Evolutionary conservation across 2,113 vertebrate genomes (phyloP), one percentile per base, ranked within the genome.

Genomic region (Tetrax tetrax): DNA sequence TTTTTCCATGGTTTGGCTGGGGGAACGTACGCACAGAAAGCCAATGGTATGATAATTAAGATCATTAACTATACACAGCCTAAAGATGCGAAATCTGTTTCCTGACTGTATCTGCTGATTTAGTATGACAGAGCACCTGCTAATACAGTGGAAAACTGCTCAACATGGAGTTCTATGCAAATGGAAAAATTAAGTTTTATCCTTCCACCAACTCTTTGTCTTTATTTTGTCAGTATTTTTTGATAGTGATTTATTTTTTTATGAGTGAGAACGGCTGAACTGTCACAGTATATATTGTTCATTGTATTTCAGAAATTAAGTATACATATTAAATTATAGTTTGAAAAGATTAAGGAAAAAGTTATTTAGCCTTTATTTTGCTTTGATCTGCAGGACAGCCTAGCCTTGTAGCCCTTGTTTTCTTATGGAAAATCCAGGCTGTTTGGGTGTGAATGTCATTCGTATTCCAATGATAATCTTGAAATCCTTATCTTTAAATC

Each of bases 101-200:
- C 93, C 88, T 88, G 84, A 29, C 81, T 84, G 3, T 87, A 59
- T 65, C 80, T 97, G 72, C 90, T 96, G 90, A 91, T 91, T 91
- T 93, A 87, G 81, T 71, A 37, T 80, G 70, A 85, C 70, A 53
- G 86, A 93, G 41, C 54, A 92, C 80, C 77, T 91, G 71, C 60
- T 92, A 87, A 85, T 74, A 74, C 86, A 80, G 31, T 77, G 79
- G 76, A 89, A 96, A 91, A 80, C 53, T 83, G 71, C 35, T 60
- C 61, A 74, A 38, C 33, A 1, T 76, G 37, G 64, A 92, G 43
- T 27, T 38, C 17, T 75, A 43, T 74, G 47, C 14, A 45, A 92
- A 80, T 90, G 72, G 83, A 92, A 93, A 84, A 87, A 92, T 24
- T 61, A 83, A 81, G 33, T 75, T 90, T 77, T 71, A 29, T 48